A percentile compares a stretch with the other conserved stretches of the same genome.
Conservation (phyloP, 2,797 vertebrate species). For the Galago senegalensis region DNA sequence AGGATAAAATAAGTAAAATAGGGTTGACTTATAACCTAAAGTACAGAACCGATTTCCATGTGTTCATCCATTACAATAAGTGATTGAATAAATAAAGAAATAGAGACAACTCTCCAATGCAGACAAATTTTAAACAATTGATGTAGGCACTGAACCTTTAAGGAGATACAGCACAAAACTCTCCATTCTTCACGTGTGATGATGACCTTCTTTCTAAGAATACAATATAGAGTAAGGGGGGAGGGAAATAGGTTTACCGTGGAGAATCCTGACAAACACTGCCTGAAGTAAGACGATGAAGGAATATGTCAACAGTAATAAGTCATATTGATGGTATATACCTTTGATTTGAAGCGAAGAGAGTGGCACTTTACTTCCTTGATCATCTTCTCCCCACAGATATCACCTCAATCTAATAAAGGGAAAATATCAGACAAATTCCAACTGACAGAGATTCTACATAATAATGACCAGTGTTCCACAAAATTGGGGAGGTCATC, state of each 20-base stretch:
- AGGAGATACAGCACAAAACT: not conserved
- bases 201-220: not conserved
- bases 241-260: not conserved
- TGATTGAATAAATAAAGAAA: not conserved
- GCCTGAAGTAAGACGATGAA: not conserved
- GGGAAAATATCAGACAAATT: not conserved
- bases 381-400: not conserved
- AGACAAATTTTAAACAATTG: conserved; percentile 13
- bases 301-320: not conserved
- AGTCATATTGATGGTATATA: not conserved
- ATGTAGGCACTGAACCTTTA: not conserved
- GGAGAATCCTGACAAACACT: not conserved
- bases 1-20: not conserved
- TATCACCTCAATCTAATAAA: not conserved
- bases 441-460: not conserved
- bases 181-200: not conserved
- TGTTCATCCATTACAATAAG: not conserved
- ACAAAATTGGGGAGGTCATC: not conserved
- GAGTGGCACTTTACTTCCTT: not conserved
- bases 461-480: not conserved
- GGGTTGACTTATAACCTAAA: not conserved
- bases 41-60: not conserved
- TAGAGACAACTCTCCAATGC: not conserved
- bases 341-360: not conserved
- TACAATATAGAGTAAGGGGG: not conserved